phyloP scores from a whole-genome alignment of 2,888 invertebrate species.

The Drosophila ezoana region DNA sequence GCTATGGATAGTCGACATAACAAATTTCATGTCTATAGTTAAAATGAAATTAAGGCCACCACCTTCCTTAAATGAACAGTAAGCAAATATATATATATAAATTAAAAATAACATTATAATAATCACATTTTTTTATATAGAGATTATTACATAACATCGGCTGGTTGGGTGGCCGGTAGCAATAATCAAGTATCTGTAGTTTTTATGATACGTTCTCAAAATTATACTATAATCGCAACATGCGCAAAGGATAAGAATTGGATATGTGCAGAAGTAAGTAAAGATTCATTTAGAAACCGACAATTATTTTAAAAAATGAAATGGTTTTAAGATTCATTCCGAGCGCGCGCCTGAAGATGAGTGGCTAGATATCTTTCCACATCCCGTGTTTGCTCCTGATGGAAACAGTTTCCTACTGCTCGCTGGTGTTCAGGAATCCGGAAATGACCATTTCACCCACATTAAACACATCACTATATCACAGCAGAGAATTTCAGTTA shows the following conservation, averaged over 20 bases:
- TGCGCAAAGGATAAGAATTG: conserved; percentile 92
- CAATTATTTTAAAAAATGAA: neutral
- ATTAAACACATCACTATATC: conserved; percentile 94
- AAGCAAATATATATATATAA: conserved; percentile 84
- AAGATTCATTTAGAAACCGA: neutral
- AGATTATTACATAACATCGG: conserved; percentile 96
- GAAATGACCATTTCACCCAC: conserved; percentile 93
- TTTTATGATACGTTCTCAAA: conserved; percentile 97
- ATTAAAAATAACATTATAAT: neutral
- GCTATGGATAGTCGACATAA: conserved; percentile 92
- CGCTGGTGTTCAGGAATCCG: conserved; percentile 93
- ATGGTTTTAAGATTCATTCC: conserved; percentile 88
- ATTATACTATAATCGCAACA: conserved; percentile 93
- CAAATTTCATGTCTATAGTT: conserved; percentile 88
- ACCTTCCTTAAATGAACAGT: conserved; percentile 91
- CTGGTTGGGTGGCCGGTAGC: conserved; percentile 93
- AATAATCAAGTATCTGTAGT: conserved; percentile 93
- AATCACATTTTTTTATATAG: conserved; percentile 84
- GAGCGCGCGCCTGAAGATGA: conserved; percentile 93
- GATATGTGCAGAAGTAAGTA: conserved; percentile 93
- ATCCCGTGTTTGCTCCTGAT: conserved; percentile 93
- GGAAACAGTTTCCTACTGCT: conserved; percentile 93
- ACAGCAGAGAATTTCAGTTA: conserved; percentile 92
- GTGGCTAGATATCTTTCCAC: conserved; percentile 94
- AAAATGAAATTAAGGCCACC: conserved; percentile 91